Evolutionary conservation across 2,797 vertebrate species (phyloP).

Genomic region (Merluccius polli): DNA sequence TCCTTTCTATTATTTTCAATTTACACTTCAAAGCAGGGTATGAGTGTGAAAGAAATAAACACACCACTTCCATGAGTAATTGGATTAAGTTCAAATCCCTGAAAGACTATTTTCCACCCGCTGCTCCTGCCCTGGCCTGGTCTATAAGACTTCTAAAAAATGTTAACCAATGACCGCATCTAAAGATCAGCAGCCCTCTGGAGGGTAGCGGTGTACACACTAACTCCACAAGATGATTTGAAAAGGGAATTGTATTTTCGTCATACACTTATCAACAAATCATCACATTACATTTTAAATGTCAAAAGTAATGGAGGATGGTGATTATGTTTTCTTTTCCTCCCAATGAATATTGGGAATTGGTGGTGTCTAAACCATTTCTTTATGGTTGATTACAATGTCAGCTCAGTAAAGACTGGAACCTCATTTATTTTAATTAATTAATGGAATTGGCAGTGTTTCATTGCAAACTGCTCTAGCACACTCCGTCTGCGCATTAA

Average conservation of each 20-base stretch:
- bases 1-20: constrained; percentile 40
- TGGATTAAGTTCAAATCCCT: constrained; percentile 67
- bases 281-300: constrained; percentile 2
- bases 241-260: background rate
- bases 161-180: constrained; percentile 39
- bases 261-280: background rate
- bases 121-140: constrained; percentile 43
- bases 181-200: constrained; percentile 23
- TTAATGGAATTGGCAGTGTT: background rate
- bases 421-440: background rate
- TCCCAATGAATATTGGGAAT: background rate
- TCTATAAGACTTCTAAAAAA: constrained; percentile 47
- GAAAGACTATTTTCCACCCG: constrained; percentile 48
- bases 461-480: background rate
- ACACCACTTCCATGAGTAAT: constrained; percentile 55
- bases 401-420: background rate
- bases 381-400: background rate
- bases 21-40: constrained; percentile 67
- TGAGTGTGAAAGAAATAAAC: constrained; percentile 22
- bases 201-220: background rate
- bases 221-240: background rate
- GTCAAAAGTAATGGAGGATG: background rate
- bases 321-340: background rate
- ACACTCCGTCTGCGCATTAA: background rate
- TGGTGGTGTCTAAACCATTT: background rate